Evolutionary conservation across 2,797 vertebrate species (phyloP), one percentile per base, ranked within the genome.

Genomic region (Australoheros facetus): DNA sequence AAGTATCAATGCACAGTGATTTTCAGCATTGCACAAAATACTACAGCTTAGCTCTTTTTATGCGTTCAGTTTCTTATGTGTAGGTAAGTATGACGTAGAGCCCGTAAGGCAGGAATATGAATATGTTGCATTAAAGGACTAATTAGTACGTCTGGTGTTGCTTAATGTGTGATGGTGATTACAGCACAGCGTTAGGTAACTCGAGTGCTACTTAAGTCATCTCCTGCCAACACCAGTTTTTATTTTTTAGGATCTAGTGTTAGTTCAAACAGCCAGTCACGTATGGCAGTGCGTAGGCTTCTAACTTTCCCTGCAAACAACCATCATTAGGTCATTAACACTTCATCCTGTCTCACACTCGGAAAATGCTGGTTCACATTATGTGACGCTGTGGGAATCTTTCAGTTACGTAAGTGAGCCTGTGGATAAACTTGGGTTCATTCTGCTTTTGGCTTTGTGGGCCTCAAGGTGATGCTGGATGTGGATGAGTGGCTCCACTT

Each of bases 271-370:
- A 21, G 42, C 7, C 70, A 30, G 64, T 32, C 57, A 26, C 16
- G 34, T 39, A 11, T 42, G 71, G 19, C 56, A 1, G 16, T 3
- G 84, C 26, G 81, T 79, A 30, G 85, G 84, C 73, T 42, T 73
- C 13, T 3, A 53, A 48, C 56, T 73, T n/a, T 69, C 73, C 73
- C 78, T 53, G 53, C 39, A 23, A 77, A 76, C 60, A 55, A 19
- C 55, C 39, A 58, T 37, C 34, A 10, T 37, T 37, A 37, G 13
- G 26, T 59, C 76, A 39, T 55, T 28, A 53, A 84, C 83, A 42
- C 81, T 70, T 84, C 59, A 16, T 3, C 5, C 76, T 17, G 78
- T 75, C 82, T 83, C 69, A 7, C 81, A 21, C 77, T 28, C 23
- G 0, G 19, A 75, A 51, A 21, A 17, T 1, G 55, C 21, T 1